Conservation (phyloP, 1,140 invertebrate species). For the Drosophila arawakana region DNA sequence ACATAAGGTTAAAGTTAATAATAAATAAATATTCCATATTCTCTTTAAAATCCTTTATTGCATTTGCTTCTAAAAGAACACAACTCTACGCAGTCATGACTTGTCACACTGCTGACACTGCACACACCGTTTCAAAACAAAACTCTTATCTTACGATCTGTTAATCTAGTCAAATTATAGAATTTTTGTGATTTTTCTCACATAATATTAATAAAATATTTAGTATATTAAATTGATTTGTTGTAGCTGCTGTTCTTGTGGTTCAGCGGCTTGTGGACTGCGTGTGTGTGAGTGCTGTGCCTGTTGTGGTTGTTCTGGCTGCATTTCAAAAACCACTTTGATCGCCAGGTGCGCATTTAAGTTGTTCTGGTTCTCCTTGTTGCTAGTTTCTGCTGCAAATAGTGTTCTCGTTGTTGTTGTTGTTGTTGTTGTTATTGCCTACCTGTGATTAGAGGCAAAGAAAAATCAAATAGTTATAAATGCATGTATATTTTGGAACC, state of each 20-base stretch:
- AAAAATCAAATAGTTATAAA: background rate
- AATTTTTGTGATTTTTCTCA: slow-evolving; percentile 38
- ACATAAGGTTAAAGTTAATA: too few species aligned
- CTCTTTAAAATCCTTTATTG: too few species aligned
- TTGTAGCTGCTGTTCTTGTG: slow-evolving; percentile 56
- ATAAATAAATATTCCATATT: too few species aligned
- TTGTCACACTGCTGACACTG: background rate
- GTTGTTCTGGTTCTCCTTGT: slow-evolving; percentile 81
- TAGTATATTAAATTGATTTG: slow-evolving; percentile 40
- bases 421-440: slow-evolving; percentile 31
- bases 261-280: slow-evolving; percentile 20
- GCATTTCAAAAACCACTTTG: slow-evolving; percentile 77
- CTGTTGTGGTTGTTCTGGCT: slow-evolving; percentile 45
- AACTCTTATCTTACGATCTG: background rate
- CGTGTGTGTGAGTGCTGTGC: slow-evolving; percentile 32
- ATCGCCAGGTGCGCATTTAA: slow-evolving; percentile 76
- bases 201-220: slow-evolving; percentile 43
- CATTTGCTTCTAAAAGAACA: too few species aligned
- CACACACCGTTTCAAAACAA: background rate
- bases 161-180: slow-evolving; percentile 38
- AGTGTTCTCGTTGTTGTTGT: slow-evolving; percentile 41
- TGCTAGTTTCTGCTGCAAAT: slow-evolving; percentile 48
- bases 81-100: too few species aligned
- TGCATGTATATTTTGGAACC: slow-evolving; percentile 58
- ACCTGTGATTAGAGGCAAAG: slow-evolving; percentile 20